Evolutionary conservation across 2,888 invertebrate genomes (phyloP), one percentile per base, ranked within the genome.

Genomic region (Nomada fabriciana): DNA sequence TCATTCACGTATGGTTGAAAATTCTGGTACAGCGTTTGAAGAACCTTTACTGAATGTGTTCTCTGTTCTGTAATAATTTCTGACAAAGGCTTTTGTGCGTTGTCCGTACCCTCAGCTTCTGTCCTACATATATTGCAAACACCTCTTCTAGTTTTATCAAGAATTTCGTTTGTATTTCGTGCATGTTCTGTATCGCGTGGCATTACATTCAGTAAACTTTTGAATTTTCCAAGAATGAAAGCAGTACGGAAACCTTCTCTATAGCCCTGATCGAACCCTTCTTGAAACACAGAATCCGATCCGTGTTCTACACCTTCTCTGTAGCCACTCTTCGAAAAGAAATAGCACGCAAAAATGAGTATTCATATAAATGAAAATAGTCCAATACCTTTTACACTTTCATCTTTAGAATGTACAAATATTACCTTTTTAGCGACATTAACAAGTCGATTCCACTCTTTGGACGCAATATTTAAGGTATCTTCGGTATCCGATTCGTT

Each of bases 191-290:
- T 42, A 76, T 89, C 75, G 18, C 88, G 82, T 5, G 87, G 65
- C n/a, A 88, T 73, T 42, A 63, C 64, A 0, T 65, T 79, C 23
- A 87, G 80, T 53, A 93, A 76, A 4, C 94, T 95, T 90, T 95
- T 94, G 59, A 93, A 94, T 88, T 94, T 93, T 79, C 96, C 96
- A 73, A 97, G 88, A 76, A 94, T 90, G 74, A 96, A 95, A 20
- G 96, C 96, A 87, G 95, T 95, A 79, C 93, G 92, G 52, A 97
- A 95, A 1, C 97, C 97, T 90, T 96, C 95, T 78, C 94, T 93
- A 91, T 96, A 97, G 1, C 97, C 97, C 76, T 91, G 90, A 89
- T 97, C 96, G 92, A 97, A 97, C 91, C 96, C 95, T 25, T 94
- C 91, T 94, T 97, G 97, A 88, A 96, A 96, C 67, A 95, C 95